Evolutionary conservation across 2,113 vertebrate species (phyloP).

Genomic region (Merops nubicus): DNA sequence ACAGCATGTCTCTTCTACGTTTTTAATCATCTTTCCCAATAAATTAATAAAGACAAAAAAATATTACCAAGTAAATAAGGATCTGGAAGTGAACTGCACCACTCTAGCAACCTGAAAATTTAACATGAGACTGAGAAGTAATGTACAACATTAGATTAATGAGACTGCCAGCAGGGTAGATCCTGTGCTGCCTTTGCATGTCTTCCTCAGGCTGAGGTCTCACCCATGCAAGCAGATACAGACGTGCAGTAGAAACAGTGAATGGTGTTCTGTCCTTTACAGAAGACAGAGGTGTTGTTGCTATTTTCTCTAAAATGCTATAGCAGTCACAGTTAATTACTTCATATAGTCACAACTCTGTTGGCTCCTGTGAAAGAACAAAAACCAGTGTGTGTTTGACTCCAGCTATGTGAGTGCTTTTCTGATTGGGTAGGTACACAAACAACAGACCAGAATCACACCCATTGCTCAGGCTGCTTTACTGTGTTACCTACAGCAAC

Average conservation of each 20-base stretch:
- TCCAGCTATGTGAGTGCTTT: background rate
- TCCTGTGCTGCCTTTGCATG: background rate
- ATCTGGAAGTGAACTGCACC: background rate
- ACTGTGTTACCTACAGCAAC: background rate
- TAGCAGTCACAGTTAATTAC: background rate
- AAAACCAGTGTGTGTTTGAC: background rate
- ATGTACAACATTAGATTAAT: background rate
- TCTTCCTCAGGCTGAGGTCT: background rate
- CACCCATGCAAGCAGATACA: background rate
- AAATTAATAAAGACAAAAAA: background rate
- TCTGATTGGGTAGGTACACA: background rate
- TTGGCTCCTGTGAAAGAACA: background rate
- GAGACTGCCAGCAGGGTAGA: background rate
- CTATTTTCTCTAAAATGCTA: background rate
- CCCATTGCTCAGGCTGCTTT: background rate
- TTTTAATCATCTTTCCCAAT: background rate
- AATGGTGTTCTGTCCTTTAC: background rate
- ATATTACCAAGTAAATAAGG: background rate
- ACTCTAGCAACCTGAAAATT: background rate
- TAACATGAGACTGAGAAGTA: background rate
- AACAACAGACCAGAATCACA: background rate
- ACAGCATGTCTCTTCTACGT: background rate
- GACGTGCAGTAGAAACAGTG: background rate
- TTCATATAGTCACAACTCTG: background rate
- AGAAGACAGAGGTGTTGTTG: background rate